Evolutionary conservation across 2,113 vertebrate genomes (phyloP).

Genomic region (Eurypyga helias): DNA sequence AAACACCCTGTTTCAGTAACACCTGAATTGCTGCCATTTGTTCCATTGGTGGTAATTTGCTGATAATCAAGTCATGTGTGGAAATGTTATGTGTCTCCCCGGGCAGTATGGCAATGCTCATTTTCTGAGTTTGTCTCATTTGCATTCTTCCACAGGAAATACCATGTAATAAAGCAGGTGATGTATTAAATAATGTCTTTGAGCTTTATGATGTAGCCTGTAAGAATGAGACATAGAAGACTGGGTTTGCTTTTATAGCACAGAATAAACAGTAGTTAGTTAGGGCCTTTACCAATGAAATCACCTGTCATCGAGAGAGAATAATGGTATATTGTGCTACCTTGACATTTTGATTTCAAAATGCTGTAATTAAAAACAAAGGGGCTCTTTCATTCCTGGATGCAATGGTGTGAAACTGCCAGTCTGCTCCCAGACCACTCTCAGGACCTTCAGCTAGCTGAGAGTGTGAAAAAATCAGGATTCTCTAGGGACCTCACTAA

Average conservation of each 20-base stretch:
- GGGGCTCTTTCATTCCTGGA: neutral
- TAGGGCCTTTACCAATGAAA: neutral
- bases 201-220: neutral
- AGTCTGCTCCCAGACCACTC: neutral
- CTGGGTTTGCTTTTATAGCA: neutral
- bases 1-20: conserved; percentile 48
- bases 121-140: conserved; percentile 76
- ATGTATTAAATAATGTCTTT: conserved; percentile 64
- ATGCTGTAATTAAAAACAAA: neutral
- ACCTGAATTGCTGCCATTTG: conserved; percentile 68
- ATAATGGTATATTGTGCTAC: neutral
- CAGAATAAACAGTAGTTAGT: neutral
- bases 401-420: neutral
- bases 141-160: conserved; percentile 57
- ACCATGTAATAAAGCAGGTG: conserved; percentile 49
- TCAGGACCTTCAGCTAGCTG: neutral
- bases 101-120: conserved; percentile 60
- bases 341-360: neutral
- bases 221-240: neutral
- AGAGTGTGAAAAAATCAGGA: neutral
- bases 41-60: conserved; percentile 80
- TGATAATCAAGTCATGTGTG: conserved; percentile 81
- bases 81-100: conserved; percentile 78
- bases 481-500: neutral
- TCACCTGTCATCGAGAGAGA: neutral